These are phyloP conservation scores for Tetragonula clypearis DNA, from an alignment of 1,140 invertebrate species.

Conservation along the genomic window DNA sequence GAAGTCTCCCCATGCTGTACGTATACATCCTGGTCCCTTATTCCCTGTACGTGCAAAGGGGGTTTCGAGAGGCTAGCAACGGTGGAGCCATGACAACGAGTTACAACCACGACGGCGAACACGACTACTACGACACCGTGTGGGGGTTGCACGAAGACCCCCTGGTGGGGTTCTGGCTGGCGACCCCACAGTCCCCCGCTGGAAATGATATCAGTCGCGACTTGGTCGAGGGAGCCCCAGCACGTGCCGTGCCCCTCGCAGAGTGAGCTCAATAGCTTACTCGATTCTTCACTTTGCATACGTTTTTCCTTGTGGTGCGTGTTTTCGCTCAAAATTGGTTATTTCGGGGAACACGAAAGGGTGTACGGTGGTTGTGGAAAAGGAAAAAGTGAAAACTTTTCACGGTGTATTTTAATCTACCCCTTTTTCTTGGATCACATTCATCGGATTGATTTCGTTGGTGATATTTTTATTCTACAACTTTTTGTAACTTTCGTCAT, in stretches of 20 bases:
- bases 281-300: constrained; percentile 8
- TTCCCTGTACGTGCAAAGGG: constrained; percentile 55
- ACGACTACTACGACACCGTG: constrained; percentile 62
- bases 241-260: constrained; percentile 69
- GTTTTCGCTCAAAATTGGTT: neutral
- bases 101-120: constrained; percentile 30
- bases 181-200: constrained; percentile 77
- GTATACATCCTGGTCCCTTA: constrained; percentile 46
- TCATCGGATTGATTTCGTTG: neutral
- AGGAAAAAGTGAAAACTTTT: neutral
- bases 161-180: constrained; percentile 69
- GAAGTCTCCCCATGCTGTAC: constrained; percentile 41
- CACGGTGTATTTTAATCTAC: constrained; percentile 17
- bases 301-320: neutral
- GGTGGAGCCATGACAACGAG: constrained; percentile 48
- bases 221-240: constrained; percentile 77
- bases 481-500: neutral
- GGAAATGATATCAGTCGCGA: constrained; percentile 79
- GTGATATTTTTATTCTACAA: neutral
- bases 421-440: neutral
- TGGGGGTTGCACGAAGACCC: constrained; percentile 71
- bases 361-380: constrained; percentile 10
- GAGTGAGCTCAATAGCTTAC: constrained; percentile 24
- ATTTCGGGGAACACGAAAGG: constrained; percentile 13
- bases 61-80: constrained; percentile 62